Base-by-base conservation (phyloP, 2,797 vertebrate genomes). In the Distichodus sexfasciatus region DNA sequence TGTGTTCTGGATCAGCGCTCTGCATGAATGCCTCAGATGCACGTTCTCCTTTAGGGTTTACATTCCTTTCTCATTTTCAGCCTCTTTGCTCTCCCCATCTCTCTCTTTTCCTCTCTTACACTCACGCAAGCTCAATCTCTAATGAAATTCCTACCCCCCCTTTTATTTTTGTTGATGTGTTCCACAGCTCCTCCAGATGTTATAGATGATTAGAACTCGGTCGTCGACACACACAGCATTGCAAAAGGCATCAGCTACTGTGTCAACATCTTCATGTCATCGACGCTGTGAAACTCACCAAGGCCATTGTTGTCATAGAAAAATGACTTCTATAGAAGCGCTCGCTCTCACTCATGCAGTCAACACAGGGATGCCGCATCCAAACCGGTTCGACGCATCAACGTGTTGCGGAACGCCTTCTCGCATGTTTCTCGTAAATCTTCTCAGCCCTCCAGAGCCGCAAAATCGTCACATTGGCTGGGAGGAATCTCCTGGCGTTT, bases 151-250 rank as follows among this genome's bases (percentile, higher is more conserved):
- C 43, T 15, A 28, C 24, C 35, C 28, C 24, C 48, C 3, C 21
- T 28, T 58, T 76, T 87, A 87, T 89, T 28, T 58, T 76, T 87
- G 87, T 89, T 90, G 85, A 87, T 83, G 82, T 86, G 81, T 86
- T 80, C 79, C 68, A 78, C 70, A 85, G 84, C 82, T 77, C 81
- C 87, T 89, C 88, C 89, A 90, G 87, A 91, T 91, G 88, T 87
- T 84, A 72, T 61, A 77, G 80, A 87, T 86, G 83, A 88, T 89
- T 84, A 85, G 83, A 77, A 86, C 77, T 79, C 79, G 82, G 84
- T 82, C 81, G 84, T 90, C 82, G 82, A 84, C 82, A 88, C 83
- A 87, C 86, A 87, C 79, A 84, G 86, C 84, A 87, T 89, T 86
- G 85, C 75, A 76, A 67, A 69, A 79, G 75, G 59, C 58, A 64